Evolutionary conservation across 2,113 vertebrate genomes (phyloP).

Genomic region (Daphoenositta chrysoptera): DNA sequence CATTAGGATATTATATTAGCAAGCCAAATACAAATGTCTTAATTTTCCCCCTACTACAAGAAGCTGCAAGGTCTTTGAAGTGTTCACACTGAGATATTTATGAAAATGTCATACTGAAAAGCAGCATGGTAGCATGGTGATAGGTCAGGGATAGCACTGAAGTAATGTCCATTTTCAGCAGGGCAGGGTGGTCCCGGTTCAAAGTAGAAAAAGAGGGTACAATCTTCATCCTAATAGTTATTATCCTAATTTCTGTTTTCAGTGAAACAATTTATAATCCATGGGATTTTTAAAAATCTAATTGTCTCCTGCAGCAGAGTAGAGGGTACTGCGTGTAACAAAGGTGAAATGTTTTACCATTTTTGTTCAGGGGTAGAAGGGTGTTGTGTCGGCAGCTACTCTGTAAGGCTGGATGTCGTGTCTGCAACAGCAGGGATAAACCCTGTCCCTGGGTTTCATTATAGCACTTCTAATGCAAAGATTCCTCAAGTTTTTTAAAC

Average conservation of each 20-base stretch:
- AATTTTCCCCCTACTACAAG: not conserved
- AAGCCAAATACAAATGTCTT: not conserved
- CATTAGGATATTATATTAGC: not conserved
- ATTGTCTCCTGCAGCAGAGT: not conserved
- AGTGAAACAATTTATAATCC: not conserved
- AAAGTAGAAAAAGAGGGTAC: not conserved
- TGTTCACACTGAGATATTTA: not conserved
- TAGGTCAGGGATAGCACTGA: not conserved
- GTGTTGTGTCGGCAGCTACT: not conserved
- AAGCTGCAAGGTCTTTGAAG: not conserved
- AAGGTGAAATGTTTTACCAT: not conserved
- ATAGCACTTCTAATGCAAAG: not conserved
- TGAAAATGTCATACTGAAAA: not conserved
- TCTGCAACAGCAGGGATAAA: not conserved
- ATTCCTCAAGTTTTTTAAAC: not conserved
- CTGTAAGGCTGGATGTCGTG: fast-evolving
- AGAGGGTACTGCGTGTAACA: not conserved
- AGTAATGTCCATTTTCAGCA: not conserved
- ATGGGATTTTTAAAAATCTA: not conserved
- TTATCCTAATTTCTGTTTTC: not conserved
- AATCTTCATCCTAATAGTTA: not conserved
- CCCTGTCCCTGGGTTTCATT: not conserved
- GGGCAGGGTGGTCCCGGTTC: not conserved
- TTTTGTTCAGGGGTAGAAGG: fast-evolving
- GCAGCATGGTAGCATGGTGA: not conserved